Base-by-base conservation (phyloP, 2,888 invertebrate species). In the Smittia aterrima region DNA sequence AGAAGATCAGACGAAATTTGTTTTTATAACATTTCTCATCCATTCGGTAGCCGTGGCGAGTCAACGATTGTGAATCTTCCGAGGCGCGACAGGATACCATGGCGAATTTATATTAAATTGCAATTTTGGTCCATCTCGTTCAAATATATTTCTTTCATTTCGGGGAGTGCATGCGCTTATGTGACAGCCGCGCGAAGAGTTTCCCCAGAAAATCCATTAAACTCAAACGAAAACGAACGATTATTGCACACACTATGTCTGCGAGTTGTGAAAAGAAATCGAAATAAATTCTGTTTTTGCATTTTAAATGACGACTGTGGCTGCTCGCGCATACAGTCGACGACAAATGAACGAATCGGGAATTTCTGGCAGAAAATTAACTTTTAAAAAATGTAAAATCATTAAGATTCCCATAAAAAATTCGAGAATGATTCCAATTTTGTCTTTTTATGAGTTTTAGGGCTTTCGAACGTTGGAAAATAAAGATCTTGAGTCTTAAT, bases 391-490 rank as follows among this genome's bases (percentile, higher is more conserved):
- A 72, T 72, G 72, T 22, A 72, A 62, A 72, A 62, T 72, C 72
- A 72, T 72, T 62, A 75, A 47, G 75, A 32, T 67, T 75, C 22
- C n/a, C 16, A 58, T 62, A 62, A 72, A 72, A 72, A 72, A 71
- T 54, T 72, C 58, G 58, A 58, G 62, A 72, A 38, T 62, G 16
- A 72, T 54, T 71, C 54, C 32, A 24, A 25, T 66, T 27, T 66
- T 25, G 53, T 54, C 53, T 20, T 25, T 71, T 54, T 40, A 62
- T 62, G 58, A 16, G 18, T 62, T 40, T 72, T 40, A 24, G 47
- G 16, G 20, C 38, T 62, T 20, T 72, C 58, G 53, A 18, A 68
- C 24, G 32, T 68, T 68, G n/a, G n/a, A n/a, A n/a, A n/a, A n/a
- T n/a, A n/a, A n/a, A n/a, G n/a, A n/a, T n/a, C n/a, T n/a, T n/a